Conservation (phyloP, 2,888 invertebrate genomes). For the Cylindroiulus punctatus region DNA sequence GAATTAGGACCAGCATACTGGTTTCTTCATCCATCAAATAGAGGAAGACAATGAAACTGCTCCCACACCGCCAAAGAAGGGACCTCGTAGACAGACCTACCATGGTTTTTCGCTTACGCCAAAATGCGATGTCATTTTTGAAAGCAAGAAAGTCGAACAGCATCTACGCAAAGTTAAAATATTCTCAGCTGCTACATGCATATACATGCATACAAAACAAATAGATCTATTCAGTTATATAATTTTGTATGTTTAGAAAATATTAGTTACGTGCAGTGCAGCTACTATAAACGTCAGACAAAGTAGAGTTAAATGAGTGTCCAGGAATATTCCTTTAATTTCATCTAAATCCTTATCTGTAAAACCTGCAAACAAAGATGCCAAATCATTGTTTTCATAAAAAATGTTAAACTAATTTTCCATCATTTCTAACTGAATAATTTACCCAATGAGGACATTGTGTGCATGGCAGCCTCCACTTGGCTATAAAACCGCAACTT, state of each 20-base stretch:
- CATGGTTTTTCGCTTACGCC: constrained; percentile 86
- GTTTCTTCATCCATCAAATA: constrained; percentile 93
- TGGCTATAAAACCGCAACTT: constrained; percentile 78
- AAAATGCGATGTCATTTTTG: constrained; percentile 96
- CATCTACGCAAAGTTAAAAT: constrained; percentile 73
- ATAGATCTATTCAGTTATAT: too few relatives aligned
- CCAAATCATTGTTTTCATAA: too few relatives aligned
- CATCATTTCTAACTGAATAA: not conserved
- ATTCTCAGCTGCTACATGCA: not conserved
- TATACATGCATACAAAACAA: too few relatives aligned
- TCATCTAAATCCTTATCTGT: constrained; percentile 95
- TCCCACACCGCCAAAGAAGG: constrained; percentile 93
- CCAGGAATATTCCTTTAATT: constrained; percentile 94
- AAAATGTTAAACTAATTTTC: not conserved
- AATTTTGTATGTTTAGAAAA: not conserved
- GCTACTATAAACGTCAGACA: constrained; percentile 90
- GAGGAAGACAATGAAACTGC: constrained; percentile 83
- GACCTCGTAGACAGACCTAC: constrained; percentile 88
- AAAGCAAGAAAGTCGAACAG: constrained; percentile 96
- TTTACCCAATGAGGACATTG: constrained; percentile 69
- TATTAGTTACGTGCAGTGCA: constrained; percentile 86
- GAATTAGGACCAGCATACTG: constrained; percentile 85
- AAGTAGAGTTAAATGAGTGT: constrained; percentile 91
- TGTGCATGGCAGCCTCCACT: constrained; percentile 78
- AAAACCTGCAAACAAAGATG: constrained; percentile 76